Evolutionary conservation across 2,113 vertebrate species (phyloP).

Genomic region (Chionomys nivalis): DNA sequence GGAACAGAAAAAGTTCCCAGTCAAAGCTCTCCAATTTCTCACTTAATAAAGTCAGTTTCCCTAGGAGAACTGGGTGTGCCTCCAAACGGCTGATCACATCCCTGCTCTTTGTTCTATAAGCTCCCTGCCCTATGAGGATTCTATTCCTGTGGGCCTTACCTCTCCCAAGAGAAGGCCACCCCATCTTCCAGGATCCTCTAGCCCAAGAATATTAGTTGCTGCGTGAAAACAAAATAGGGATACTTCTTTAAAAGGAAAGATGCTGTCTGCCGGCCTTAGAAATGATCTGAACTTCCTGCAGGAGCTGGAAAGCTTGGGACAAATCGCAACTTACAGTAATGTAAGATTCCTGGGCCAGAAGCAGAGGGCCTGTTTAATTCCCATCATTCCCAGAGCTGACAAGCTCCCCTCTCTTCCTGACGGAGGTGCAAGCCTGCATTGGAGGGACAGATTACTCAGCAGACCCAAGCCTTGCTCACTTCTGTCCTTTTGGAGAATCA

Average conservation of each 20-base stretch:
- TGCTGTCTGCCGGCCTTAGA: neutral
- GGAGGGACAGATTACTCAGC: neutral
- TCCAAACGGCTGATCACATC: accelerated
- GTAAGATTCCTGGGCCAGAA: neutral
- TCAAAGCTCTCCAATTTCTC: neutral
- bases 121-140: neutral
- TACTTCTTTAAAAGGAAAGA: neutral
- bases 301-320: neutral
- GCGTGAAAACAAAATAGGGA: constrained; percentile 51
- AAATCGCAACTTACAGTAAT: neutral
- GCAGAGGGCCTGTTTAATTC: neutral
- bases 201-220: constrained; percentile 63
- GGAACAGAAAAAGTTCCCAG: neutral
- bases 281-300: neutral
- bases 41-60: neutral
- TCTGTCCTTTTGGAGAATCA: constrained; percentile 68
- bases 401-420: neutral
- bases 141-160: constrained; percentile 47
- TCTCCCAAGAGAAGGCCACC: constrained; percentile 49
- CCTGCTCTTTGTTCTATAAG: neutral
- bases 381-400: neutral
- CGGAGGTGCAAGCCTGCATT: neutral
- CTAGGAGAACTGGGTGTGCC: neutral
- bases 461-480: constrained; percentile 45
- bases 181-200: constrained; percentile 37